Evolutionary conservation across 2,113 vertebrate species (phyloP), one percentile per base, ranked within the genome.

Genomic region (Cyprinodon variegatus): DNA sequence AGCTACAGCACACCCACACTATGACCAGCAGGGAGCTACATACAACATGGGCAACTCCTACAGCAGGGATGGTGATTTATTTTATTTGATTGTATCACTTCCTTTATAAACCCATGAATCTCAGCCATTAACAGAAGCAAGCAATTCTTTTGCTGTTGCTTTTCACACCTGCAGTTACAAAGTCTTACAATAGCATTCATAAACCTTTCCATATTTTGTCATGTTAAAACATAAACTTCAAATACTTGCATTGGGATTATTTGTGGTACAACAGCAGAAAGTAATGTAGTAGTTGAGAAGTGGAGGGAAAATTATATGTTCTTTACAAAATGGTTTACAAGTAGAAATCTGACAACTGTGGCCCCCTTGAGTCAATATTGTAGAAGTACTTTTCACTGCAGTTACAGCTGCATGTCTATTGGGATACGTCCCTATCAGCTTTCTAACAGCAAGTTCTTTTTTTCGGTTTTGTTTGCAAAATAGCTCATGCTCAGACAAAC

Each of bases 21-120:
- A 98, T 3, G 97, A 94, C 48, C 70, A 90, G 0, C 95, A 98
- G 22, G 97, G 97, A n/a, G 96, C 96, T 15, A 70, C 94, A 0
- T 99, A 97, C 93, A 98, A 99, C 88, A 96, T 98, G 96, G 97
- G 97, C 61, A 98, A 96, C 77, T 98, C 96, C 8, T 96, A 95
- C 0, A 95, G 95, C 48, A 93, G 88, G 8, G 93, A 93, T 4
- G 91, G 93, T 94, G 83, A 78, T 37, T 2, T 38, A 13, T 22
- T 72, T 29, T 29, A 29, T 29, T 12, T 65, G 20, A 45, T 57
- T 76, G 8, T 36, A 50, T 50, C 14, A 50, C 48, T 15, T 50
- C 48, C 48, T 17, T 17, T 53, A 7, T 53, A 15, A 53, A 53
- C 48, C 48, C 17, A 17, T 53, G 5, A 53, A 53, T 53, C 13